Evolutionary conservation across 2,888 invertebrate species (phyloP).

Genomic region (Synanthedon myopaeformis): DNA sequence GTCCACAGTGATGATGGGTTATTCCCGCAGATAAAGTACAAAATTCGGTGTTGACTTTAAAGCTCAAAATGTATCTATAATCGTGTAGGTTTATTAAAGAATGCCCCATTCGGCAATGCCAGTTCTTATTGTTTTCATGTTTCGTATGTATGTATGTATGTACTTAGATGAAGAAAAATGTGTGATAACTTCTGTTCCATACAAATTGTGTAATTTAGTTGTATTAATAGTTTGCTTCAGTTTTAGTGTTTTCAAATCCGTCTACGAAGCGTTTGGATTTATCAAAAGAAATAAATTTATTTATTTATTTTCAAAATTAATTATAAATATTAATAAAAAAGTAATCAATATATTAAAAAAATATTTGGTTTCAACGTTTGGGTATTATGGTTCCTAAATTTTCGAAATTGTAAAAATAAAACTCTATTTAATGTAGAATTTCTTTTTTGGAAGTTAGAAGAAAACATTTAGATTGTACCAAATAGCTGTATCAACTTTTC

Average conservation of each 20-base stretch:
- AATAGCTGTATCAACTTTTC: conserved; percentile 69
- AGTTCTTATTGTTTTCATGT: conserved; percentile 47
- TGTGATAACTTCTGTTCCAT: conserved; percentile 45
- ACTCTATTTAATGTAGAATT: conserved; percentile 67
- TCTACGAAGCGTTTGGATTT: conserved; percentile 63
- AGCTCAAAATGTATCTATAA: conserved; percentile 58
- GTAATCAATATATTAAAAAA: conserved; percentile 38
- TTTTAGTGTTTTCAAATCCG: conserved; percentile 62
- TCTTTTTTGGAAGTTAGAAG: conserved; percentile 59
- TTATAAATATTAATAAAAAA: conserved; percentile 38
- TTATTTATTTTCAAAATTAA: conserved; percentile 67
- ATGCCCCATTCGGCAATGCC: conserved; percentile 50
- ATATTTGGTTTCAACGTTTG: conserved; percentile 64
- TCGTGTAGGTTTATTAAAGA: conserved; percentile 54
- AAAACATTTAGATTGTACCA: conserved; percentile 64
- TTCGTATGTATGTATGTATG: conserved; percentile 27
- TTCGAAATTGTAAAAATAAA: conserved; percentile 66
- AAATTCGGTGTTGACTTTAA: conserved; percentile 67
- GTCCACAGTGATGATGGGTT: conserved; percentile 64
- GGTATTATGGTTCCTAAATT: conserved; percentile 72
- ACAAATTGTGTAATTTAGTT: conserved; percentile 26
- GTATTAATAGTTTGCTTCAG: conserved; percentile 42
- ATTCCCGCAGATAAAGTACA: conserved; percentile 64
- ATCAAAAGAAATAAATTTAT: conserved; percentile 48
- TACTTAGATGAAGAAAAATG: conserved; percentile 37